Base-by-base conservation (phyloP, 2,888 invertebrate species). In the Drosophila kuntzei region DNA sequence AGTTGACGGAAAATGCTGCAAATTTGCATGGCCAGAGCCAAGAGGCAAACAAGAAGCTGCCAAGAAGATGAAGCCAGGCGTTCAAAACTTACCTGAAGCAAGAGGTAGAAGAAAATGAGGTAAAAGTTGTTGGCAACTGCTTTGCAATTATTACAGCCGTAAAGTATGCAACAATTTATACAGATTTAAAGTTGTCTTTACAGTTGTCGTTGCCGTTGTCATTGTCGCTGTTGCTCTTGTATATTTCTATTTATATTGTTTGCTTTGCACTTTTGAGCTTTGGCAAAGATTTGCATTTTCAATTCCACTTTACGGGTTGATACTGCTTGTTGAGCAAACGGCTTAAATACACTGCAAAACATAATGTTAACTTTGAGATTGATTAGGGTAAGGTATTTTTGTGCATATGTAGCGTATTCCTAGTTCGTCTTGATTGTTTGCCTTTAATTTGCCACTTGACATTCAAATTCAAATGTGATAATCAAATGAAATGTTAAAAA, bases 241-340 rank as follows among this genome's bases (percentile, higher is more conserved):
- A 37, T 37, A 46, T 36, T 53, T 50, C 59, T 70, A 75, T 75
- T 68, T 74, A 68, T 71, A 68, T 80, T 84, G 81, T 80, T 80
- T 80, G 65, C 71, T 76, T 76, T 79, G 80, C 79, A 87, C 76
- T 87, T 84, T 83, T 71, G 74, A 85, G 87, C 79, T 79, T 74
- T 87, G 55, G 69, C 71, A 72, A 74, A 85, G 87, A 87, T 87
- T 87, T 87, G 70, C 87, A 87, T 85, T 87, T 79, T 70, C 87
- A 85, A 87, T 85, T 70, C 47, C 22, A 34, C 36, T 29, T 47
- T 41, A 41, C 47, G 27, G 39, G 25, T 41, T 46, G 25, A n/a
- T 50, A 18, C 55, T 67, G 59, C 66, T 51, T 47, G 55, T 18
- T 34, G 12, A 32, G 58, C 43, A 27, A 44, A 44, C 9, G 51